phyloP scores from a whole-genome alignment of 2,888 invertebrate genomes.

The Trichacis sp. region DNA sequence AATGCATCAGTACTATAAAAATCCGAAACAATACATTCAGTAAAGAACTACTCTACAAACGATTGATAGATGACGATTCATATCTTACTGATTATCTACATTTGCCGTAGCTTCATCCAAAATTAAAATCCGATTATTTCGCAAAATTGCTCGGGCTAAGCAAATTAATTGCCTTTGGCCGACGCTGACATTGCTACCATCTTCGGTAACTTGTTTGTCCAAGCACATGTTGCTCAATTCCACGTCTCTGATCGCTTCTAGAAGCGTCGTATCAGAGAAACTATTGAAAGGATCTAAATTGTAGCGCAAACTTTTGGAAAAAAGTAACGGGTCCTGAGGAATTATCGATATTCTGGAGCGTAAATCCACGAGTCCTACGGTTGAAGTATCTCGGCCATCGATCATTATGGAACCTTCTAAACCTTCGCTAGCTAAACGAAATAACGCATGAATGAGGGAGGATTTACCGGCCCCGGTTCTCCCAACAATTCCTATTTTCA shows the following conservation, averaged over 20 bases:
- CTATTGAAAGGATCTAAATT: constrained; percentile 80
- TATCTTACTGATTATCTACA: constrained; percentile 73
- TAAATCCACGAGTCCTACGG: constrained; percentile 80
- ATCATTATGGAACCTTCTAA: constrained; percentile 84
- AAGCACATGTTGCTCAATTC: constrained; percentile 71
- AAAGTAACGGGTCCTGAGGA: constrained; percentile 75
- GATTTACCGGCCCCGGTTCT: constrained; percentile 89
- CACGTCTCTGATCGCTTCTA: constrained; percentile 75
- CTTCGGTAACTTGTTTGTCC: constrained; percentile 72
- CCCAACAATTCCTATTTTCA: constrained; percentile 86
- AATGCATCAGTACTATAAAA: constrained; percentile 71
- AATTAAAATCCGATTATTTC: constrained; percentile 75
- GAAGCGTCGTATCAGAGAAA: constrained; percentile 76
- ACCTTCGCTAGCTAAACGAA: constrained; percentile 78
- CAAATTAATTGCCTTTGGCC: constrained; percentile 79
- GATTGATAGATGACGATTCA: not conserved
- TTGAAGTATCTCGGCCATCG: constrained; percentile 80
- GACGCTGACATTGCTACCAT: constrained; percentile 75
- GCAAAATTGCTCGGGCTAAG: constrained; percentile 76
- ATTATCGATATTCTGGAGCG: constrained; percentile 85
- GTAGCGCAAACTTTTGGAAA: constrained; percentile 77
- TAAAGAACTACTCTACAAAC: too few relatives aligned
- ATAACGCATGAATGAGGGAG: constrained; percentile 81
- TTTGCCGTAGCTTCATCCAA: constrained; percentile 80
- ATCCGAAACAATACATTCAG: not conserved